A percentile compares a stretch with the other conserved stretches of the same genome.
These are phyloP conservation scores for Aleiodes sp. DNA, from an alignment of 1,140 invertebrate genomes.

Conservation along the genomic window DNA sequence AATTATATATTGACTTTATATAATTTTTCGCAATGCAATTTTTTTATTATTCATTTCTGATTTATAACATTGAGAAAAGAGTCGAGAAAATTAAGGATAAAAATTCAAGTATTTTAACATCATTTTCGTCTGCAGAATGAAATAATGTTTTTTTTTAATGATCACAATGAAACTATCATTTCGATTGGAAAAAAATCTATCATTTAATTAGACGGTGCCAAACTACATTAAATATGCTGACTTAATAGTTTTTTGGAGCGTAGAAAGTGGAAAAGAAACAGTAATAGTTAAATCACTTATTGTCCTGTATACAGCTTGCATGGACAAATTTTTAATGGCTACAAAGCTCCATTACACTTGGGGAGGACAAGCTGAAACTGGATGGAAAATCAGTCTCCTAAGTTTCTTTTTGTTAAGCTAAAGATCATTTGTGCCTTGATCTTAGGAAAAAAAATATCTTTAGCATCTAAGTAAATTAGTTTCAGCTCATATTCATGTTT, in stretches of 20 bases:
- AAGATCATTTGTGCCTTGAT: neutral
- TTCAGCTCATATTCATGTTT: neutral
- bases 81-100: neutral
- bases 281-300: constrained; percentile 3
- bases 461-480: neutral
- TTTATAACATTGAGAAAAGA: constrained; percentile 7
- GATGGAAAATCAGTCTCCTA: constrained; percentile 27
- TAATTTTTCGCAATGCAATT: neutral
- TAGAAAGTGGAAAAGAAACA: neutral
- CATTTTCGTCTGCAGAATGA: neutral
- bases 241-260: neutral
- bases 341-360: neutral
- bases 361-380: constrained; percentile 13
- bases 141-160: constrained; percentile 5
- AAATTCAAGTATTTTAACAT: neutral
- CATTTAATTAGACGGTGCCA: neutral
- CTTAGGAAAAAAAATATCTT: neutral
- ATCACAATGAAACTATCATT: constrained; percentile 13
- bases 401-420: neutral
- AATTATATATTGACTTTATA: constrained; percentile 29
- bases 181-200: neutral
- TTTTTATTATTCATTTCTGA: neutral
- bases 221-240: neutral
- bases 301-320: neutral
- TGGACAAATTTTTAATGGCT: constrained; percentile 1